Percentiles rank a stretch among this genome's conserved stretches.
These are phyloP conservation scores for Bos javanicus DNA, from an alignment of 2,113 vertebrate genomes.

Conservation along the genomic window DNA sequence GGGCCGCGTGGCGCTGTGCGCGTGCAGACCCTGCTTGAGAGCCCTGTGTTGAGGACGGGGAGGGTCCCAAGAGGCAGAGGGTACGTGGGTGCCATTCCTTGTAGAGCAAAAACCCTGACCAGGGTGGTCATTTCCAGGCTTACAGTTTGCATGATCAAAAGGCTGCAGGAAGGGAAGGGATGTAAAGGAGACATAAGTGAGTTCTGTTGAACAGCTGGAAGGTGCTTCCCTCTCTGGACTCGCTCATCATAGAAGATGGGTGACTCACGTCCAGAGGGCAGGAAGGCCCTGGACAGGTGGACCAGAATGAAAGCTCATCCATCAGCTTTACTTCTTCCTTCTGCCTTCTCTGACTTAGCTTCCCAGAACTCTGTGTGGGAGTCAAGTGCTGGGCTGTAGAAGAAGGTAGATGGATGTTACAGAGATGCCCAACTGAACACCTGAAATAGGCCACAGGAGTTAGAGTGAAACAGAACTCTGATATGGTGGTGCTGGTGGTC, in stretches of 20 bases:
- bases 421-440: no score
- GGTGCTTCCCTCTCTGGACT: neutral
- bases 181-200: neutral
- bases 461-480: neutral
- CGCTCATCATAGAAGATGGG: neutral
- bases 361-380: neutral
- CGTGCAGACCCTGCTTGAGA: neutral
- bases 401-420: neutral
- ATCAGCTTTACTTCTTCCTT: neutral
- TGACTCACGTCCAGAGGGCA: neutral
- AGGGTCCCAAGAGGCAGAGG: neutral
- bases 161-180: neutral
- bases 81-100: neutral
- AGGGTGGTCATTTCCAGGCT: neutral
- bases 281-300: neutral
- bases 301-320: neutral
- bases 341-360: neutral
- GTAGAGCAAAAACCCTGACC: neutral
- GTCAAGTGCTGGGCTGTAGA: neutral
- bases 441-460: neutral
- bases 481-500: neutral
- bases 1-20: neutral
- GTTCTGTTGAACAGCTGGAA: neutral
- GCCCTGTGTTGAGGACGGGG: neutral
- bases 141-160: neutral